Conservation (phyloP, 2,888 invertebrate genomes). For the Mythimna lalbum region DNA sequence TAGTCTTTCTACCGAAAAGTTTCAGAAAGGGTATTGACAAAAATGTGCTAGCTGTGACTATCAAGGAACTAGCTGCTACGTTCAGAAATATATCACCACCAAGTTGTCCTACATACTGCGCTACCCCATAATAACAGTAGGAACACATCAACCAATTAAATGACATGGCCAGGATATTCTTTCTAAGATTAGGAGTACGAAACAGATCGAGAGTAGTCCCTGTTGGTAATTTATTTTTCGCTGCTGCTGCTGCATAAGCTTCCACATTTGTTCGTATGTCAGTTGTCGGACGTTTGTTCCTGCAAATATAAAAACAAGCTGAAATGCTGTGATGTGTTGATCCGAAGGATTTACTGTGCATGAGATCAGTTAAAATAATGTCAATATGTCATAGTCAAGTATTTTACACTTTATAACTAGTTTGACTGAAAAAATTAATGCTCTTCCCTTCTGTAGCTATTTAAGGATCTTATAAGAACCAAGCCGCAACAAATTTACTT, state of each 20-base stretch:
- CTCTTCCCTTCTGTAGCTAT: no score
- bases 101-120: conserved; percentile 94
- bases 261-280: conserved; percentile 83
- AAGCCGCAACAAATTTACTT: neutral
- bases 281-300: conserved; percentile 86
- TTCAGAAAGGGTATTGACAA: conserved; percentile 92
- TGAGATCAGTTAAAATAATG: no score
- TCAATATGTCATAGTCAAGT: no score
- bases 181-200: conserved; percentile 92
- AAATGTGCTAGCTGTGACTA: conserved; percentile 91
- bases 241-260: conserved; percentile 71
- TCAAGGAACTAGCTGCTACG: conserved; percentile 93
- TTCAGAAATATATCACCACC: conserved; percentile 95
- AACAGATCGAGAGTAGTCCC: conserved; percentile 92
- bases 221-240: conserved; percentile 77
- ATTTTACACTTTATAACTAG: no score
- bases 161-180: conserved; percentile 93
- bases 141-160: conserved; percentile 96
- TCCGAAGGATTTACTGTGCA: no score
- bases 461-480: neutral
- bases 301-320: conserved; percentile 66
- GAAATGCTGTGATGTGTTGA: no score
- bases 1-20: conserved; percentile 92
- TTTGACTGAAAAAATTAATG: no score
- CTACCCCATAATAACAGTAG: conserved; percentile 94